phyloP scores from a whole-genome alignment of 2,888 invertebrate species.

The Phengaris alcon region DNA sequence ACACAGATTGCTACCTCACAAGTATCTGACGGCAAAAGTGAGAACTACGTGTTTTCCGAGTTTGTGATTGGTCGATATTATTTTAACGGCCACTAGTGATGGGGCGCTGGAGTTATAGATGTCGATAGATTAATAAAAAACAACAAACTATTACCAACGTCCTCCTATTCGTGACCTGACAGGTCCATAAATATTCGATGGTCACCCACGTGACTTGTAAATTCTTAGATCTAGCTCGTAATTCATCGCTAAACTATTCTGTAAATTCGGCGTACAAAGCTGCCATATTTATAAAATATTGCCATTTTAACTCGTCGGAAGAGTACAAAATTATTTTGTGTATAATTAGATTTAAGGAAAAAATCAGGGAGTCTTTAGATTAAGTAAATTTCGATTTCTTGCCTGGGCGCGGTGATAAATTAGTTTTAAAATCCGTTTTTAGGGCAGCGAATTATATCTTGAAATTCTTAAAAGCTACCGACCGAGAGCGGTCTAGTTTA shows the following conservation, averaged over 20 bases:
- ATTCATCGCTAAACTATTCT: constrained; percentile 31
- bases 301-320: constrained; percentile 74
- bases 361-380: constrained; percentile 76
- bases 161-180: constrained; percentile 44
- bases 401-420: constrained; percentile 62
- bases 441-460: constrained; percentile 39
- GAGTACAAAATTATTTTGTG: constrained; percentile 80
- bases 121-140: constrained; percentile 26
- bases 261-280: constrained; percentile 55
- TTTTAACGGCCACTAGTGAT: not conserved
- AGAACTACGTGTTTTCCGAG: not conserved
- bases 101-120: not conserved
- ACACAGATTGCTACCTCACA: not conserved
- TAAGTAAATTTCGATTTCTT: constrained; percentile 69
- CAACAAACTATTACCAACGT: constrained; percentile 32
- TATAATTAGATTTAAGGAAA: constrained; percentile 75
- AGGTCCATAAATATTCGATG: constrained; percentile 41
- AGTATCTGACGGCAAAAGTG: not conserved
- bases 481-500: constrained; percentile 42
- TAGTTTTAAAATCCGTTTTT: constrained; percentile 48
- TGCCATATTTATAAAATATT: constrained; percentile 71
- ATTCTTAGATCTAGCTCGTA: constrained; percentile 31
- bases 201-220: constrained; percentile 26
- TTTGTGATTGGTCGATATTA: constrained; percentile 1
- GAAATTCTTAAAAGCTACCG: constrained; percentile 39